Conservation (phyloP, 1,140 invertebrate species). For the Lepidurus packardi region DNA sequence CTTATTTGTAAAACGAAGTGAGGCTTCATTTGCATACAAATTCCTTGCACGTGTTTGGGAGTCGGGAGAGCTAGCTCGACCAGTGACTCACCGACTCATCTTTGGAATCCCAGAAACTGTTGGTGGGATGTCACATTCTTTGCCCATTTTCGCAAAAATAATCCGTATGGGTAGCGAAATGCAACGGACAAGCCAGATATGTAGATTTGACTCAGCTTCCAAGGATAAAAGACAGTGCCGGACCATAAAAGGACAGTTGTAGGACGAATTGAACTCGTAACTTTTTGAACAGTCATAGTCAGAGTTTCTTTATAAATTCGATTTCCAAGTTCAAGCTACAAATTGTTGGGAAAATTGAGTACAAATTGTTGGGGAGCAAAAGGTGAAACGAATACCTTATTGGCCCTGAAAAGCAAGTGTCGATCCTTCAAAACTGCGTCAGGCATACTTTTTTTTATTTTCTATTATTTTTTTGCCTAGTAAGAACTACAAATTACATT, state of each 20-base stretch:
- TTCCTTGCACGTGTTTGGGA: slow-evolving; percentile 10
- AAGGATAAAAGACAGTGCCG: too few relatives aligned
- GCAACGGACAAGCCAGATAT: too few relatives aligned
- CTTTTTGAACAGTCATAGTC: neutral
- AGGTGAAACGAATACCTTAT: too few relatives aligned
- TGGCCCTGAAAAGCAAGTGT: neutral
- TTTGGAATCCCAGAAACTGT: slow-evolving; percentile 6
- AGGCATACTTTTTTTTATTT: neutral
- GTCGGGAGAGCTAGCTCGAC: neutral
- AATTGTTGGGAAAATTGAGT: too few relatives aligned
- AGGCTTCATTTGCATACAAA: slow-evolving; percentile 4
- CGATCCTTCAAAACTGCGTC: neutral
- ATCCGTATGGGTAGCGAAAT: neutral
- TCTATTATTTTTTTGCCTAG: too few relatives aligned
- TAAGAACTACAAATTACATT: too few relatives aligned
- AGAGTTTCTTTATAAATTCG: neutral
- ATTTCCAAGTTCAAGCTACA: too few relatives aligned
- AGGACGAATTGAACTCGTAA: slow-evolving; percentile 4
- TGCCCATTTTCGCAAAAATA: neutral
- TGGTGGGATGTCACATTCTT: neutral
- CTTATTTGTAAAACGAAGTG: neutral
- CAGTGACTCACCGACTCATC: slow-evolving; percentile 4
- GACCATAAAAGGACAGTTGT: neutral
- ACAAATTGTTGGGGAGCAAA: too few relatives aligned
- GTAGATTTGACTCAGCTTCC: too few relatives aligned